A percentile compares a stretch with the other conserved stretches of the same genome.
phyloP scores from a whole-genome alignment of 1,140 invertebrate species.

The Rhyzopertha dominica region DNA sequence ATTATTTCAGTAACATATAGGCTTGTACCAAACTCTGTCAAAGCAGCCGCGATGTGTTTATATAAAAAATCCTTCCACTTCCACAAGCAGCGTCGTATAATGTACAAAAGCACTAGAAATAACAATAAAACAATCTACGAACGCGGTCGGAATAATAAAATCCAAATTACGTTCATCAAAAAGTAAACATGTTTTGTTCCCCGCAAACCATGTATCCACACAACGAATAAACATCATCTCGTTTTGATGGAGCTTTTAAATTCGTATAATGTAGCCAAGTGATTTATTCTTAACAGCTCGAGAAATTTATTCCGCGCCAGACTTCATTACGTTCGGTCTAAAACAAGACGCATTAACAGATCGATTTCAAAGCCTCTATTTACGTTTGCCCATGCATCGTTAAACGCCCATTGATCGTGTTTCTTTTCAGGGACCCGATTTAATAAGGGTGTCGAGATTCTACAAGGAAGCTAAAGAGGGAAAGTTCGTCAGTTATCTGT shows the following conservation, averaged over 20 bases:
- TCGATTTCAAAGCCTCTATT: background rate
- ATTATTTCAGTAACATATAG: too few relatives aligned
- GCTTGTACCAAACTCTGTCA: too few relatives aligned
- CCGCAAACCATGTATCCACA: too few relatives aligned
- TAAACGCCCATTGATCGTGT: slow-evolving; percentile 10
- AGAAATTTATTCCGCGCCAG: background rate
- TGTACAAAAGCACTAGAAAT: too few relatives aligned
- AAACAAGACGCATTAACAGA: background rate
- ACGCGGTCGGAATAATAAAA: too few relatives aligned
- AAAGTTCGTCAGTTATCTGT: slow-evolving; percentile 76
- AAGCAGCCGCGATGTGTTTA: too few relatives aligned
- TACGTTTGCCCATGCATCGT: too few relatives aligned
- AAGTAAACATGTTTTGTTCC: too few relatives aligned
- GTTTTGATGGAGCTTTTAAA: background rate
- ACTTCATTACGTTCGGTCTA: background rate
- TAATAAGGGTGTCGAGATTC: slow-evolving; percentile 85
- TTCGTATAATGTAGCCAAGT: background rate
- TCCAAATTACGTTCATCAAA: too few relatives aligned
- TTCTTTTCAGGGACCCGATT: slow-evolving; percentile 75
- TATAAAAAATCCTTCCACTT: too few relatives aligned
- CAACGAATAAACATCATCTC: background rate
- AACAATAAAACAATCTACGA: too few relatives aligned
- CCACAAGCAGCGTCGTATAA: too few relatives aligned
- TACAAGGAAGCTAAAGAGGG: slow-evolving; percentile 90
- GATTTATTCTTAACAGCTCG: background rate